Conservation (phyloP, 53 echinoderm and acorn worm species). For the Arbacia lixula region DNA sequence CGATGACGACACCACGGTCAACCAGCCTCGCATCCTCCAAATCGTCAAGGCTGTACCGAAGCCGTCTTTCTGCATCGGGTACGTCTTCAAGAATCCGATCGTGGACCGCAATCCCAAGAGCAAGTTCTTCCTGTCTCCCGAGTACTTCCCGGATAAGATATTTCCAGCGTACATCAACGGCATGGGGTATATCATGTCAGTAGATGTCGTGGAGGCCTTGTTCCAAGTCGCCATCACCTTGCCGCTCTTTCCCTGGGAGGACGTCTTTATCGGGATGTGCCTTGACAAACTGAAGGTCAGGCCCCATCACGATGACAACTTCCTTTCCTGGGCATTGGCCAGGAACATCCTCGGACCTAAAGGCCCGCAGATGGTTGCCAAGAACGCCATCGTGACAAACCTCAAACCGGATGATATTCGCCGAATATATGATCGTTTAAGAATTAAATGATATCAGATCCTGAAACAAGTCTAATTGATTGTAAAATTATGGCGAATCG, state of each 20-base stretch:
- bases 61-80: background rate
- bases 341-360: too few species aligned
- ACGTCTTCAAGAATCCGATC: background rate
- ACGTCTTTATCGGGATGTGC: constrained; percentile 44
- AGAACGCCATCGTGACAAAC: too few species aligned
- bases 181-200: constrained; percentile 26
- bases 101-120: constrained; percentile 5
- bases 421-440: too few species aligned
- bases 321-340: background rate
- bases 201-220: constrained; percentile 15
- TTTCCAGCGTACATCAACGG: constrained; percentile 4
- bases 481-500: too few species aligned
- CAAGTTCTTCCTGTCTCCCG: constrained; percentile 26
- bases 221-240: constrained; percentile 31
- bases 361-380: too few species aligned
- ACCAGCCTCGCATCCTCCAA: constrained; percentile 2
- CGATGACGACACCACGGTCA: constrained; percentile 42
- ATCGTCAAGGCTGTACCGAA: constrained; percentile 2
- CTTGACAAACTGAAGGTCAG: background rate
- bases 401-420: too few species aligned
- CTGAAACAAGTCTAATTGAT: too few species aligned
- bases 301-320: background rate
- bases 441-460: too few species aligned
- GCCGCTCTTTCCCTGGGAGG: constrained; percentile 39
- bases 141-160: constrained; percentile 24